These are phyloP conservation scores for Pimpla rufipes DNA, from an alignment of 2,888 invertebrate species.

Conservation along the genomic window DNA sequence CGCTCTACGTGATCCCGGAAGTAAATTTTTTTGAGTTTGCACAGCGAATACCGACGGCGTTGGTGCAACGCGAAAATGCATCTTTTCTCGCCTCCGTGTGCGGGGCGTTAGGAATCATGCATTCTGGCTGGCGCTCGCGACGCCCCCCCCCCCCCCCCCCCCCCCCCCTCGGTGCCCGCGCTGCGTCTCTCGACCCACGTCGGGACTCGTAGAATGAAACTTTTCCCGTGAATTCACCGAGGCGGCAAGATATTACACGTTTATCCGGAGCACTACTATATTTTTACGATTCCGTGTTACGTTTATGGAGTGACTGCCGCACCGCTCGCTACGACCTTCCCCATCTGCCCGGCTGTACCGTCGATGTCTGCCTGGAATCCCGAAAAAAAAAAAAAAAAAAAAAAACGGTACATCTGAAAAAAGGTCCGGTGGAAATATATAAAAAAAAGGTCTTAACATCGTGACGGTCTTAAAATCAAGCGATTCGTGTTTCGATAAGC, in stretches of 20 bases:
- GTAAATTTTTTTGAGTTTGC: constrained; percentile 54
- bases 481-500: too few species aligned
- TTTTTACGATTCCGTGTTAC: constrained; percentile 64
- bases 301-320: constrained; percentile 73
- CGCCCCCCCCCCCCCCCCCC: too few species aligned
- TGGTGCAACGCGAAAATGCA: constrained; percentile 14
- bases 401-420: too few species aligned
- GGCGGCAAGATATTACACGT: constrained; percentile 67
- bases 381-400: too few species aligned
- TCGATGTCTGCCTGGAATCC: background rate
- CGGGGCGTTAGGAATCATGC: constrained; percentile 61
- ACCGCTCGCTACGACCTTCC: constrained; percentile 49
- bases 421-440: too few species aligned
- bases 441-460: too few species aligned
- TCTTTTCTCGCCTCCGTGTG: constrained; percentile 32
- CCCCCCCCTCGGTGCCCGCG: constrained; percentile 28
- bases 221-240: constrained; percentile 68
- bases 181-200: constrained; percentile 58
- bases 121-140: constrained; percentile 47
- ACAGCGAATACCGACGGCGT: constrained; percentile 29
- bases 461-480: too few species aligned
- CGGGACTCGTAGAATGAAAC: constrained; percentile 64
- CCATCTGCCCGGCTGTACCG: constrained; percentile 12
- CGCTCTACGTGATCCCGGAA: constrained; percentile 62
- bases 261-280: constrained; percentile 51